Evolutionary conservation across 2,113 vertebrate species (phyloP).

Genomic region (Oryctolagus cuniculus): DNA sequence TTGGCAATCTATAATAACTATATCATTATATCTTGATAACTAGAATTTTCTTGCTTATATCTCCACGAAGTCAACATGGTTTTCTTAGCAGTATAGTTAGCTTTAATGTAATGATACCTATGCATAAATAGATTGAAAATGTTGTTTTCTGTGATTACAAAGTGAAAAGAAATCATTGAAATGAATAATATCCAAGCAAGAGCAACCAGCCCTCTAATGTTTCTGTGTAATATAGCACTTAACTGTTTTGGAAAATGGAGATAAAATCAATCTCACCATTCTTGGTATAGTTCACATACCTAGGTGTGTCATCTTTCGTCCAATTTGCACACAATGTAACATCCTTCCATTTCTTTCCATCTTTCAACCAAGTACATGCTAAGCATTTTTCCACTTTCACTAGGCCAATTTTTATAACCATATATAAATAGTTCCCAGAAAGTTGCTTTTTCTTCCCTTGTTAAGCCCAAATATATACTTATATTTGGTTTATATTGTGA

Average conservation of each 20-base stretch:
- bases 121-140: constrained; percentile 21
- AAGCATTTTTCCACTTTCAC: neutral
- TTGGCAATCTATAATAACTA: neutral
- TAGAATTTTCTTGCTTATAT: constrained; percentile 9
- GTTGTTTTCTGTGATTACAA: constrained; percentile 9
- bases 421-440: neutral
- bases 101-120: constrained; percentile 8
- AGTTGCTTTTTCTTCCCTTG: neutral
- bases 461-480: neutral
- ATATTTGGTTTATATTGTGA: neutral
- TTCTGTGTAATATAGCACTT: neutral
- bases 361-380: neutral
- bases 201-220: neutral
- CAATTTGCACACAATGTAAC: neutral
- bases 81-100: neutral
- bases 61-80: neutral
- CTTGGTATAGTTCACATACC: neutral
- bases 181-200: neutral
- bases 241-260: neutral
- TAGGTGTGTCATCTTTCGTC: neutral
- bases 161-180: constrained; percentile 32
- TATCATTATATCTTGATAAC: neutral
- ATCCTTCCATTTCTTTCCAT: neutral
- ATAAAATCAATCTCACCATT: neutral
- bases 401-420: neutral